Evolutionary conservation across 2,888 invertebrate species (phyloP), one percentile per base, ranked within the genome.

Genomic region (Euphydryas editha): DNA sequence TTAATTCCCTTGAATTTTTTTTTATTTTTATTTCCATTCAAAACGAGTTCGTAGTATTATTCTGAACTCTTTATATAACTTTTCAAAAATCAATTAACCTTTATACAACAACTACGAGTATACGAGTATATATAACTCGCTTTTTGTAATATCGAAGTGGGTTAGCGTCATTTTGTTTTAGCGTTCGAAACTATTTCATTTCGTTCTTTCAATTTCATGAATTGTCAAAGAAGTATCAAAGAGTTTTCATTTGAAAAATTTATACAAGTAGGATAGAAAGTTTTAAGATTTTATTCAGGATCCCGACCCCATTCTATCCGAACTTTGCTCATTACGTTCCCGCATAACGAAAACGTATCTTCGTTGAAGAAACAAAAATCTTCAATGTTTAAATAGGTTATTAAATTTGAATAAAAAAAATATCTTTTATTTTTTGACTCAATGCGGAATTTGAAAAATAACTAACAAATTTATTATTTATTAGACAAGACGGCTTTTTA

Each of bases 251-350:
- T 73, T 75, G 75, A 81, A 83, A 81, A 81, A 79, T 81, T 87
- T 87, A 85, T 83, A 85, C 81, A 81, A 81, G 84, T 80, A 81
- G 85, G 84, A 87, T 85, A 85, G 86, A 90, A 64, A 90, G 83
- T 89, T 89, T 87, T 80, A 82, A 85, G 84, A 87, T 83, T 90
- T 89, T 87, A 85, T 88, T 85, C 57, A 51, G 42, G 57, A 84
- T 74, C 74, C 74, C 73, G 79, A 79, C 77, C 80, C 77, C 79
- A 78, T 82, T 81, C 78, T 73, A 75, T 75, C 73, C 74, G 81
- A 87, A 91, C 81, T 90, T 91, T 75, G 71, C 76, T 78, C 81
- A 84, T 90, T 83, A 83, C 81, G 76, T 78, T 73, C 80, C 78
- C 74, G 75, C 79, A 64, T 59, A 59, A 65, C 65, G 62, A 49